Evolutionary conservation across 2,113 vertebrate genomes (phyloP).

Genomic region (Glaucomys volans): DNA sequence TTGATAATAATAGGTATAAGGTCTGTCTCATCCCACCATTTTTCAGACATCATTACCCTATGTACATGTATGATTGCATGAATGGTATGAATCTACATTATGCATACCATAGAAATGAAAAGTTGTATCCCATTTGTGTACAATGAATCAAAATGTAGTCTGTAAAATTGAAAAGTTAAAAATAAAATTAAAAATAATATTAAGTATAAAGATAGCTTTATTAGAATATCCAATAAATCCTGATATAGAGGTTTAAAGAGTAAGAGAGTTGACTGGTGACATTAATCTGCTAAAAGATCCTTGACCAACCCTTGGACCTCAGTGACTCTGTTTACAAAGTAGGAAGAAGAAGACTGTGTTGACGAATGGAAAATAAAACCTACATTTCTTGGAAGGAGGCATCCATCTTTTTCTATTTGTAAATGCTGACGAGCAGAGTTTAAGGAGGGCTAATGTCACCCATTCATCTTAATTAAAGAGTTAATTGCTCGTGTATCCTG

Average conservation of each 20-base stretch:
- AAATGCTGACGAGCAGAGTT: conserved; percentile 90
- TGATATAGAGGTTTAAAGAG: conserved; percentile 68
- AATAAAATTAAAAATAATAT: too few relatives aligned
- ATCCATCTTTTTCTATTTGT: conserved; percentile 89
- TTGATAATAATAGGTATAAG: background rate
- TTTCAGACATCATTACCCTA: too few relatives aligned
- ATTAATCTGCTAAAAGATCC: conserved; percentile 75
- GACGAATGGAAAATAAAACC: conserved; percentile 88
- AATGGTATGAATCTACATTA: too few relatives aligned
- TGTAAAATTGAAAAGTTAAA: too few relatives aligned
- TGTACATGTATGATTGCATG: too few relatives aligned
- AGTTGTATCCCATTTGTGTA: too few relatives aligned
- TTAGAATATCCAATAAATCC: conserved; percentile 43
- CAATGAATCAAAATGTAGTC: too few relatives aligned
- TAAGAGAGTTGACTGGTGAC: conserved; percentile 75
- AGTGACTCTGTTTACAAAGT: conserved; percentile 84
- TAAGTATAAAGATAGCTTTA: too few relatives aligned
- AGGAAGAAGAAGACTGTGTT: conserved; percentile 84
- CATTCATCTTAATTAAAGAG: conserved; percentile 93
- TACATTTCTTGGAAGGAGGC: conserved; percentile 85
- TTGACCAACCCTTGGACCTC: conserved; percentile 65
- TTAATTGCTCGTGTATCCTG: conserved; percentile 91
- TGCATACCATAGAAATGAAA: too few relatives aligned
- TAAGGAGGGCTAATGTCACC: conserved; percentile 90
- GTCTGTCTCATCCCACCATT: too few relatives aligned